phyloP scores from a whole-genome alignment of 2,888 invertebrate genomes.

The Atherix ibis region DNA sequence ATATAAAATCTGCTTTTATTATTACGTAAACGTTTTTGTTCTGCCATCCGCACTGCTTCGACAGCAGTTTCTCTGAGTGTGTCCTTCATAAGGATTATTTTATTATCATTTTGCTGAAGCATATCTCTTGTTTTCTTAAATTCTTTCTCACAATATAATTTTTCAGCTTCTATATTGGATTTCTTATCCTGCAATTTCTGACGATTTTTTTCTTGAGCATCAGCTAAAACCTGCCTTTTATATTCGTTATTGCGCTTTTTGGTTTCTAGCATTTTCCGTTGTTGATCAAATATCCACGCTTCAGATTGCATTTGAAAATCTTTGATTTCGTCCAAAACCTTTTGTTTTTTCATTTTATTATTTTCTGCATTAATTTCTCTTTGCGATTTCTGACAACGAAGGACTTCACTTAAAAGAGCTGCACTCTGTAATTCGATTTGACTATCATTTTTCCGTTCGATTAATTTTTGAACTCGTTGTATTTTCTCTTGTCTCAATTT shows the following conservation, averaged over 20 bases:
- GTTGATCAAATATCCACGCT: constrained; percentile 25
- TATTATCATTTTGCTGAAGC: constrained; percentile 25
- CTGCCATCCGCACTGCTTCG: constrained; percentile 24
- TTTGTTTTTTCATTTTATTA: constrained; percentile 18
- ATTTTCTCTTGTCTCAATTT: constrained; percentile 19
- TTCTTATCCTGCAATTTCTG: constrained; percentile 15
- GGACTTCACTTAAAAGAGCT: constrained; percentile 25
- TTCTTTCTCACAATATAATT: constrained; percentile 16
- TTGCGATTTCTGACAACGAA: constrained; percentile 24
- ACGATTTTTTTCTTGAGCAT: constrained; percentile 21
- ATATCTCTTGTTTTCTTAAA: constrained; percentile 23
- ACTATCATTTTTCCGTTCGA: constrained; percentile 25
- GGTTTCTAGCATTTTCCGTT: constrained; percentile 20
- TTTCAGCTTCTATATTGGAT: constrained; percentile 15
- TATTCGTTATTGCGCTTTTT: constrained; percentile 19
- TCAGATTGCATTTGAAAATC: constrained; percentile 25
- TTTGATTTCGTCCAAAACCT: constrained; percentile 24
- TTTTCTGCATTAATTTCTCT: constrained; percentile 21
- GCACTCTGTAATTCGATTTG: constrained; percentile 26
- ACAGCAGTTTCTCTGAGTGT: constrained; percentile 19
- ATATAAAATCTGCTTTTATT: too few relatives aligned
- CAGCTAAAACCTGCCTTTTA: constrained; percentile 20
- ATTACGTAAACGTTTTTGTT: constrained; percentile 20
- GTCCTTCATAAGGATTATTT: constrained; percentile 18
- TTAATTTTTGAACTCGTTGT: constrained; percentile 21